phyloP scores from a whole-genome alignment of 2,797 vertebrate genomes.

The Enteromius viviparus region DNA sequence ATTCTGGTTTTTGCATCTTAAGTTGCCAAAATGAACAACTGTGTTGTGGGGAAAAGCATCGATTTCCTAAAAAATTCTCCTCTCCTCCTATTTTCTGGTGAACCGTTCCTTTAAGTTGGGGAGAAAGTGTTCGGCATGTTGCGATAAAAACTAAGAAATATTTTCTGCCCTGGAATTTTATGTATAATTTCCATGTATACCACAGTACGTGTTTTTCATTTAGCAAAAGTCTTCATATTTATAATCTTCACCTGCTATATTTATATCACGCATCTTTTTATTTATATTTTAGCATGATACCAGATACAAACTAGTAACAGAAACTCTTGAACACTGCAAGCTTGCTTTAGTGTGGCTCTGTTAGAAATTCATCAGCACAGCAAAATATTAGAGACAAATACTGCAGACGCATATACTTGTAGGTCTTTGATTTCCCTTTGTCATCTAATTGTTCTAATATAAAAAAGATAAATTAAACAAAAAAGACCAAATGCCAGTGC shows the following conservation, averaged over 20 bases:
- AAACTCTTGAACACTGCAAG: conserved; percentile 71
- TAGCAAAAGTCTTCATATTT: not conserved
- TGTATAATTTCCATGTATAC: conserved; percentile 32
- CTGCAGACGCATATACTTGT: conserved; percentile 53
- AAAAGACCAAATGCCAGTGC: conserved; percentile 76
- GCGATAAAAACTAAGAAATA: not conserved
- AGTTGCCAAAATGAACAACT: not conserved
- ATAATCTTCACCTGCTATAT: not conserved
- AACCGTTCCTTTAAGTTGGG: conserved; percentile 11
- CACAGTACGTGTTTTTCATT: conserved; percentile 1
- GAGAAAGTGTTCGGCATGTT: conserved; percentile 22
- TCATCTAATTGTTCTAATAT: conserved; percentile 76
- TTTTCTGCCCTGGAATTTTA: not conserved
- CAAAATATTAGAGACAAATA: conserved; percentile 75
- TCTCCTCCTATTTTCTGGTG: not conserved
- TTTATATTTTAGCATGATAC: conserved; percentile 49
- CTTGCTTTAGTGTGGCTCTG: conserved; percentile 68
- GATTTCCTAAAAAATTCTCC: not conserved
- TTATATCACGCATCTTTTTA: not conserved
- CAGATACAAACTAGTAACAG: conserved; percentile 21
- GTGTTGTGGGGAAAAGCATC: not conserved
- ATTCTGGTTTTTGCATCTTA: not conserved
- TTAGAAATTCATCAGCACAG: conserved; percentile 74
- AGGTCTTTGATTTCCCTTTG: conserved; percentile 57
- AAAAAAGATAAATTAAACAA: conserved; percentile 62